Evolutionary conservation across 2,797 vertebrate genomes (phyloP).

Genomic region (Carduelis carduelis): DNA sequence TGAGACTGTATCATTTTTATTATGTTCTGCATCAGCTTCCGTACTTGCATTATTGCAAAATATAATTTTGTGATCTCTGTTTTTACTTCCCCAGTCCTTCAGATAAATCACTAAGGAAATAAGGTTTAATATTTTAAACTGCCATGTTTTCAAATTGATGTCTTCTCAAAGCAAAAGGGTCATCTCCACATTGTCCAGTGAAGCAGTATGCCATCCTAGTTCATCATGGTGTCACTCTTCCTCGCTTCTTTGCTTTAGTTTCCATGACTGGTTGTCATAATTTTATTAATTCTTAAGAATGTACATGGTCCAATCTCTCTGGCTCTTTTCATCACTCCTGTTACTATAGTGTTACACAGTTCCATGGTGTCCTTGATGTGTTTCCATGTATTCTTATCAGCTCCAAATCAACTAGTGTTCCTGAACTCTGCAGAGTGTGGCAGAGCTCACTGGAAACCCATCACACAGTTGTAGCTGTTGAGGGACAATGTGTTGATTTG

Average conservation of each 20-base stretch:
- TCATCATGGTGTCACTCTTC: background rate
- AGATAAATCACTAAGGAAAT: background rate
- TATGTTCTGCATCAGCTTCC: background rate
- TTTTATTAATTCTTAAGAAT: background rate
- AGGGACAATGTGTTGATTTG: background rate
- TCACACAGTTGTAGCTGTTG: background rate
- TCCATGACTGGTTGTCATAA: background rate
- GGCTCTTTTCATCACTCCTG: background rate
- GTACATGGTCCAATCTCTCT: background rate
- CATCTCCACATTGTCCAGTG: background rate
- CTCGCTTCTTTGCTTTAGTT: background rate
- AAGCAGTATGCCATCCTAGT: background rate
- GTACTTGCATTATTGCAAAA: background rate
- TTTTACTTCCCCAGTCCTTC: background rate
- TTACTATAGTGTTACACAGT: background rate
- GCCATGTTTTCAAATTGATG: background rate
- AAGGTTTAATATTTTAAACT: background rate
- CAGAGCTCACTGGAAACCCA: background rate
- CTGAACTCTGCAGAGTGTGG: background rate
- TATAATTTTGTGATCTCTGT: background rate
- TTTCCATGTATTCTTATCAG: background rate
- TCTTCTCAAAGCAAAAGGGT: background rate
- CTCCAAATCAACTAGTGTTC: fast-evolving
- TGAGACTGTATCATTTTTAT: background rate
- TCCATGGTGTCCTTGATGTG: background rate